phyloP scores from a whole-genome alignment of 2,888 invertebrate genomes.

The Xestia c-nigrum region DNA sequence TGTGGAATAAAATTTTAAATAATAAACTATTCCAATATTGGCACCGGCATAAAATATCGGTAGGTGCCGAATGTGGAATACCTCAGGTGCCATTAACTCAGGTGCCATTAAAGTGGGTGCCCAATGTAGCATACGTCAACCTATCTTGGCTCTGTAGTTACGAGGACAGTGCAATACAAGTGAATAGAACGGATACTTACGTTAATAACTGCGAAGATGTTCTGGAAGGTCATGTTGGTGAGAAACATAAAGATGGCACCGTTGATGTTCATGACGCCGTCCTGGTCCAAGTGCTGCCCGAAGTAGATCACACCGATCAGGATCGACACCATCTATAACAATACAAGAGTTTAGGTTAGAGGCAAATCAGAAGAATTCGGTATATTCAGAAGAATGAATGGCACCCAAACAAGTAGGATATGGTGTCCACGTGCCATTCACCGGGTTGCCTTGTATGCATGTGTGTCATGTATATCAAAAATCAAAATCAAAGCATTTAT shows the following conservation, averaged over 20 bases:
- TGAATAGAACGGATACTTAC: slow-evolving; percentile 89
- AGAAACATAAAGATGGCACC: slow-evolving; percentile 97
- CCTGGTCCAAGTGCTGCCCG: slow-evolving; percentile 95
- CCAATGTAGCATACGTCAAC: too few species aligned
- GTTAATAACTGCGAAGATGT: slow-evolving; percentile 98
- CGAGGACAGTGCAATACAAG: neutral
- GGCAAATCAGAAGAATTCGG: too few species aligned
- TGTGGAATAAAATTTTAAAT: too few species aligned
- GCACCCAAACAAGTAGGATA: neutral
- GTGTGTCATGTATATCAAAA: too few species aligned
- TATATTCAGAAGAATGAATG: neutral
- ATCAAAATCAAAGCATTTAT: too few species aligned
- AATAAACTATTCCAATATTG: too few species aligned
- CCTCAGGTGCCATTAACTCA: too few species aligned
- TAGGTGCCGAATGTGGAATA: too few species aligned
- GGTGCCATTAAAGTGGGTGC: too few species aligned
- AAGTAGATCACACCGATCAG: slow-evolving; percentile 97
- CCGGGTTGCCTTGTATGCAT: too few species aligned
- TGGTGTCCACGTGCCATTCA: too few species aligned
- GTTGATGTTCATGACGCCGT: slow-evolving; percentile 98
- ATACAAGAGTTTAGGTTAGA: neutral
- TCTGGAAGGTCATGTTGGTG: slow-evolving; percentile 98
- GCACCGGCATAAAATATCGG: too few species aligned
- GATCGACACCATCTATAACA: slow-evolving; percentile 95
- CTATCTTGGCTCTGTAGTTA: neutral